A percentile compares a stretch with the other conserved stretches of the same genome.
Conservation (phyloP, 2,113 vertebrate genomes). For the Mirounga angustirostris region DNA sequence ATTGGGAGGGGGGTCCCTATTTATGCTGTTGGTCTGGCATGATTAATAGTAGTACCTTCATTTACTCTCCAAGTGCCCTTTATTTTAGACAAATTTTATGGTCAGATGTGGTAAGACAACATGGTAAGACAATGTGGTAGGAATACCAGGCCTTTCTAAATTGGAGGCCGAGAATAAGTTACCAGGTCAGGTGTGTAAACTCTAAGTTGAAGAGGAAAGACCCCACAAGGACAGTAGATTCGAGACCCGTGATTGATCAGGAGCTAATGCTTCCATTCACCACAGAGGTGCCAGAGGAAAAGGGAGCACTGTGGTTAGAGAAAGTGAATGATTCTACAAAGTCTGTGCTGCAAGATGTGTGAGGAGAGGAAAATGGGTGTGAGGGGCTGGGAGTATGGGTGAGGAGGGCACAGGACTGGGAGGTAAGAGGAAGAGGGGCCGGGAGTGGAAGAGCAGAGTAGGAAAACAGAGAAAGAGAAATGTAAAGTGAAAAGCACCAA, state of each 20-base stretch:
- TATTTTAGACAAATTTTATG: background rate
- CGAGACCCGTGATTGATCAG: background rate
- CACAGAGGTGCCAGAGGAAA: background rate
- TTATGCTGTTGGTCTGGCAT: background rate
- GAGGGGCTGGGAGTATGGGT: rapidly evolving
- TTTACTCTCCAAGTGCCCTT: background rate
- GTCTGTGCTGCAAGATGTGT: background rate
- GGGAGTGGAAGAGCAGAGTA: background rate
- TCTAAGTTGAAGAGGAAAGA: background rate
- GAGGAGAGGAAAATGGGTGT: background rate
- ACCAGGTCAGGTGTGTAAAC: background rate
- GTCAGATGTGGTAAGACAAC: background rate
- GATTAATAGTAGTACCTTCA: background rate
- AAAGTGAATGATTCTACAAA: background rate
- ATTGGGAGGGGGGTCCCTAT: background rate
- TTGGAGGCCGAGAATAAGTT: background rate
- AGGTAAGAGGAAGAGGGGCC: background rate
- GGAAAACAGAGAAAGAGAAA: conserved; percentile 52
- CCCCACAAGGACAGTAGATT: background rate
- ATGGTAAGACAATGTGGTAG: background rate
- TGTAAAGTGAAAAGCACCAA: background rate
- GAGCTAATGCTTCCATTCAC: background rate
- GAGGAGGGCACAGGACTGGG: background rate
- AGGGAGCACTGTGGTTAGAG: background rate
- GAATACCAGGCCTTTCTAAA: background rate